Conservation (phyloP, 2,113 vertebrate genomes). For the Lophura nycthemera region DNA sequence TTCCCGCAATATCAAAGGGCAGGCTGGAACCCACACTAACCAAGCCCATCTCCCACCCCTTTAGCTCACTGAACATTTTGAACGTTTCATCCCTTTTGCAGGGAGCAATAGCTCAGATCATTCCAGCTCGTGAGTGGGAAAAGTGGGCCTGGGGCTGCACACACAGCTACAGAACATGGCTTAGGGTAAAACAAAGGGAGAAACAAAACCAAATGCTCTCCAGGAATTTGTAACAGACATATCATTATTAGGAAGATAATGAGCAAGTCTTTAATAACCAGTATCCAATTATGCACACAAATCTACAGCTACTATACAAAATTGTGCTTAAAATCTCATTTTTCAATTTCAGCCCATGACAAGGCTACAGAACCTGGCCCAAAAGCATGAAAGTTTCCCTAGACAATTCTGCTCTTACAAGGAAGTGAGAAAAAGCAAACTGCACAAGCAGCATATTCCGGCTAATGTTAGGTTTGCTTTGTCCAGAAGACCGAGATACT, state of each 20-base stretch:
- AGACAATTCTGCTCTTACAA: neutral
- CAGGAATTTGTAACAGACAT: neutral
- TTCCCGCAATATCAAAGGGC: neutral
- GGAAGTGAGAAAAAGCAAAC: neutral
- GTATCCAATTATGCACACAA: neutral
- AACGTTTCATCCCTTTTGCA: neutral
- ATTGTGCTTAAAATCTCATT: neutral
- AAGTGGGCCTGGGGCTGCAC: neutral
- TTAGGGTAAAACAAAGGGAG: neutral
- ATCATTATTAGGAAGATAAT: neutral
- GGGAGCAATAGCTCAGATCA: neutral
- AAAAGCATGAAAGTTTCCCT: neutral
- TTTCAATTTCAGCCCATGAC: neutral
- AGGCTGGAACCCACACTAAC: neutral
- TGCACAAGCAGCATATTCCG: neutral
- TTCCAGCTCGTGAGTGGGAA: neutral
- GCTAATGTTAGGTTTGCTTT: neutral
- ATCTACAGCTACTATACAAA: accelerated
- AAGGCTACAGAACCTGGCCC: neutral
- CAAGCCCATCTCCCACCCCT: neutral
- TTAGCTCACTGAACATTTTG: neutral
- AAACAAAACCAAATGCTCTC: neutral
- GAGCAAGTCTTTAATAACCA: neutral
- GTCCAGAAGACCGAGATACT: accelerated
- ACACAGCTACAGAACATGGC: neutral